A percentile compares a stretch with the other conserved stretches of the same genome.
Evolutionary conservation across 2,797 vertebrate genomes (phyloP).

Genomic region (Glossophaga mutica): DNA sequence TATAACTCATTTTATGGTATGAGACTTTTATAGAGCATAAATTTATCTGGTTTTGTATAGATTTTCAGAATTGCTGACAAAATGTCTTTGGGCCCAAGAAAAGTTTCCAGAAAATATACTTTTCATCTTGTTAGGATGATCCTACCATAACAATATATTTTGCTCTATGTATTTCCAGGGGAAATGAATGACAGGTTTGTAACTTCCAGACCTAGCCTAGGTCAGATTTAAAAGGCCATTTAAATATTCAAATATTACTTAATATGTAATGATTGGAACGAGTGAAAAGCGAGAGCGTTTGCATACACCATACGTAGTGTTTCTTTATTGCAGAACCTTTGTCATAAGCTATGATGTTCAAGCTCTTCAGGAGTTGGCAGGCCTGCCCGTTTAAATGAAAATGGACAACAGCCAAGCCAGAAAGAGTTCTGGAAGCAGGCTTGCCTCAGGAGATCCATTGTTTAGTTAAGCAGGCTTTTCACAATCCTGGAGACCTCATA

Average conservation of each 20-base stretch:
- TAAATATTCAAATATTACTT: not conserved
- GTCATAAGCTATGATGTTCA: not conserved
- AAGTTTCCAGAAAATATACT: conserved; percentile 45
- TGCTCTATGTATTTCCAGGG: not conserved
- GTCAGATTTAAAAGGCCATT: not conserved
- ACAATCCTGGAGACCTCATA: not conserved
- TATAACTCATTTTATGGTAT: conserved; percentile 69
- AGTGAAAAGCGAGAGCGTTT: not conserved
- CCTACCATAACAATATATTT: not conserved
- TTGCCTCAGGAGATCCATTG: not conserved
- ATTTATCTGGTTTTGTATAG: conserved; percentile 70
- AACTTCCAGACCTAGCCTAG: not conserved
- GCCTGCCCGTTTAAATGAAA: not conserved
- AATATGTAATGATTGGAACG: not conserved
- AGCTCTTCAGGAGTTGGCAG: not conserved
- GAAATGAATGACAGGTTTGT: not conserved
- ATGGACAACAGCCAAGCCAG: not conserved
- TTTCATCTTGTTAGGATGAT: conserved; percentile 41
- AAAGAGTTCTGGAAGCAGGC: not conserved
- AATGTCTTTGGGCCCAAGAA: conserved; percentile 44
- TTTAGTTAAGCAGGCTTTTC: conserved; percentile 35
- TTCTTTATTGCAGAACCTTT: not conserved
- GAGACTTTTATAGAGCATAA: conserved; percentile 58
- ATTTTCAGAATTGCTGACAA: conserved; percentile 73
- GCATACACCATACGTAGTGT: not conserved